These are phyloP conservation scores for Dasyprocta punctata DNA, from an alignment of 2,113 vertebrate genomes.

Conservation along the genomic window DNA sequence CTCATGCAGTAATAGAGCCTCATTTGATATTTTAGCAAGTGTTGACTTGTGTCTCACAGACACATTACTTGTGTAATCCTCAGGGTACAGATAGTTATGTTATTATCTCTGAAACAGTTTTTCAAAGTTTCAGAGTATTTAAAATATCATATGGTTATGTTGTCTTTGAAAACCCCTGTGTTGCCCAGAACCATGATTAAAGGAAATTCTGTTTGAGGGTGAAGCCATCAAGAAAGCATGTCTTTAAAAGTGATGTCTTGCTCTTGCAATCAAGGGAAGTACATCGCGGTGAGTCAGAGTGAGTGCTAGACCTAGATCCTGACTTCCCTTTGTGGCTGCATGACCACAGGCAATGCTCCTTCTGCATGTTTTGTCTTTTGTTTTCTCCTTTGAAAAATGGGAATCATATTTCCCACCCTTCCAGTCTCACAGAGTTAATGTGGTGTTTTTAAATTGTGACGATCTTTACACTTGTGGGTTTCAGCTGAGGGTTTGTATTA, in stretches of 20 bases:
- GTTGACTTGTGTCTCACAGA: not conserved
- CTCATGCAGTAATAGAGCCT: not conserved
- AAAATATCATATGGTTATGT: conserved; percentile 59
- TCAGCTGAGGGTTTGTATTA: not conserved
- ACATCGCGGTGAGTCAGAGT: not conserved
- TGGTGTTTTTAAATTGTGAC: not conserved
- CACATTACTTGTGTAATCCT: not conserved
- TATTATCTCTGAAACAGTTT: conserved; percentile 37
- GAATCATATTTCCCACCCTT: not conserved
- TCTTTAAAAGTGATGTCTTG: not conserved
- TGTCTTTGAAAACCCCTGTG: not conserved
- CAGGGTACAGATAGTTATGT: not conserved
- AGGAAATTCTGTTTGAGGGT: not conserved
- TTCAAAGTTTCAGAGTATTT: conserved; percentile 39
- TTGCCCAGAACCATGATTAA: conserved; percentile 4
- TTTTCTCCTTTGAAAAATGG: not conserved
- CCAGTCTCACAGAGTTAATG: not conserved
- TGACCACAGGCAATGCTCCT: not conserved
- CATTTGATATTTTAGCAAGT: conserved; percentile 22
- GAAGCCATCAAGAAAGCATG: not conserved
- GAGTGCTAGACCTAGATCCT: not conserved
- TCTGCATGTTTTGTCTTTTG: not conserved
- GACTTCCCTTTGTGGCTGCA: not conserved
- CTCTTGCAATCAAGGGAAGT: not conserved
- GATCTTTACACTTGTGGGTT: not conserved